Evolutionary conservation across 2,113 vertebrate genomes (phyloP).

Genomic region (Grantiella picta): DNA sequence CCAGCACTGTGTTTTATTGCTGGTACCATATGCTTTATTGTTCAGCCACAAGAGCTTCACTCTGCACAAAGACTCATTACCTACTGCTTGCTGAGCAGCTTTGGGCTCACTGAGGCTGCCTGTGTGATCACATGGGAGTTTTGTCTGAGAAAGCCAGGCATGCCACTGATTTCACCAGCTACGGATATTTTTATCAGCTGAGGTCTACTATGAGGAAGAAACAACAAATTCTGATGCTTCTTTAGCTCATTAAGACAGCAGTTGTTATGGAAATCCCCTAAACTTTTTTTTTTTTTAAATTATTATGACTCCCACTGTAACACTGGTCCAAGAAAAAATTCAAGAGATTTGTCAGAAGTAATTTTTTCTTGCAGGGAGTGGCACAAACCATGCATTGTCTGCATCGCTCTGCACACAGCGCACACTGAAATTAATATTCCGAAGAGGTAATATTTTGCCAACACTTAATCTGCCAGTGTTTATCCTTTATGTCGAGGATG

Average conservation of each 20-base stretch:
- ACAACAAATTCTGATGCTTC: conserved; percentile 68
- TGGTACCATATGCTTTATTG: conserved; percentile 91
- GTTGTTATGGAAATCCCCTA: conserved; percentile 64
- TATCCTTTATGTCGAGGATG: not conserved
- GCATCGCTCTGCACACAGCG: not conserved
- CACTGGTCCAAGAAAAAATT: conserved; percentile 30
- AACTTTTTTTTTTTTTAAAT: not conserved
- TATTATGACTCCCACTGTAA: not conserved
- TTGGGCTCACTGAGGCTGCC: conserved; percentile 88
- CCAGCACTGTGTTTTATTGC: conserved; percentile 83
- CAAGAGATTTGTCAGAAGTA: conserved; percentile 31
- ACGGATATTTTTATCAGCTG: conserved; percentile 92
- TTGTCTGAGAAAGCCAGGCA: conserved; percentile 85
- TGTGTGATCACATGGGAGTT: conserved; percentile 94
- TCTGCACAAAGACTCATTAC: conserved; percentile 99
- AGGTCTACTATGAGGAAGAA: conserved; percentile 76
- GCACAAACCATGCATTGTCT: conserved; percentile 32
- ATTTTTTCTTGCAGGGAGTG: conserved; percentile 26
- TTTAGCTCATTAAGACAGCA: conserved; percentile 65
- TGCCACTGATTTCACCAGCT: conserved; percentile 89
- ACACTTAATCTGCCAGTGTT: conserved; percentile 54
- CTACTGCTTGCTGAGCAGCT: conserved; percentile 88
- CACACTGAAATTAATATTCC: conserved; percentile 50
- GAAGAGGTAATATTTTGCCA: conserved; percentile 47
- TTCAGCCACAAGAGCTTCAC: conserved; percentile 84